Evolutionary conservation across 1,140 invertebrate species (phyloP), one percentile per base, ranked within the genome.

Genomic region (Goniozus legneri): DNA sequence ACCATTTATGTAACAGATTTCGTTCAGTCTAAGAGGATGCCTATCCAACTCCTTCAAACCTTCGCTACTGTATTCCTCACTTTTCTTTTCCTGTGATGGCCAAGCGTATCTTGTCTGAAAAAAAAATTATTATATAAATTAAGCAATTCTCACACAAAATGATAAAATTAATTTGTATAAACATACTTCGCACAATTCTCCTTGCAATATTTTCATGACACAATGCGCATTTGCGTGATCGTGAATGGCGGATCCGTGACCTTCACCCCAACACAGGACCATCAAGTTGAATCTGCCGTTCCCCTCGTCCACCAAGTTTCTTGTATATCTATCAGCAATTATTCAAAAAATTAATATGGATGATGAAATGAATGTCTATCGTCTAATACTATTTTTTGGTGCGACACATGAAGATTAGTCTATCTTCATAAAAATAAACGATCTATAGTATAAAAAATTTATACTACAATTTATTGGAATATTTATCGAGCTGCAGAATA

Each of bases 211-310:
- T 78, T 98, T 99, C 89, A 99, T 95, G 62, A 99, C 95, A 69
- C 97, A 99, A 66, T 99, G 95, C 0, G 95, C 85, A 62, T 97
- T 83, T 0, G 95, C 85, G 68, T 99, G 97, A 71, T 97, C 95
- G 65, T 99, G 97, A 53, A 99, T 97, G 12, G 89, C 84, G 0
- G 93, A 96, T 0, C 88, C 90, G 51, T 97, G 92, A 19, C 92
- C 92, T 67, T 96, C 91, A 21, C 91, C 90, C 97, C 97, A 99
- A 72, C 95, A 98, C 0, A 99, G 69, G 15, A 97, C 80, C 85
- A 99, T 95, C 51, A 99, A 78, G 75, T 99, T 99, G 73, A 97
- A 99, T 69, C 92, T 95, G 1, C 93, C 96, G 72, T 99, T 98
- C 8, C 94, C 95, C 52, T 83, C 84, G 65, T 97, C 92, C 2